Conservation (phyloP, 1,140 invertebrate species). For the Leptopilina boulardi region DNA sequence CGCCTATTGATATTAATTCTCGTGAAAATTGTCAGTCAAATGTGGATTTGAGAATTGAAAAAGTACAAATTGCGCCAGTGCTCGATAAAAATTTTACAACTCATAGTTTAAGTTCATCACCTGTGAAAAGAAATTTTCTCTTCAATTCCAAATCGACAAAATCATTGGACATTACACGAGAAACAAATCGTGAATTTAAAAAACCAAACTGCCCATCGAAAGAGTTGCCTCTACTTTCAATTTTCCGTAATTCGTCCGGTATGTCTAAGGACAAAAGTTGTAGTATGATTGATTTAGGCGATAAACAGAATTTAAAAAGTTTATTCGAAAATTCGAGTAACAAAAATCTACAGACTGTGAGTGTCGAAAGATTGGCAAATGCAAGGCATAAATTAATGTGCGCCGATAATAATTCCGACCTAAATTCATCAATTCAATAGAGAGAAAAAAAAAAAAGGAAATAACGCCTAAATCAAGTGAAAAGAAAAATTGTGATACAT, state of each 20-base stretch:
- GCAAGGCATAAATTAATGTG: slow-evolving; percentile 63
- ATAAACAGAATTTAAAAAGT: slow-evolving; percentile 60
- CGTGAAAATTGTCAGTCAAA: no score
- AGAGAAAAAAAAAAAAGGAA: slow-evolving; percentile 49
- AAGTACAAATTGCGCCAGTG: slow-evolving; percentile 48
- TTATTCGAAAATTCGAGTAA: slow-evolving; percentile 60
- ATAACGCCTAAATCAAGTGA: slow-evolving; percentile 46
- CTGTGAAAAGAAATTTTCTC: slow-evolving; percentile 50
- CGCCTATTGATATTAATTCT: neutral
- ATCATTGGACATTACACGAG: slow-evolving; percentile 40
- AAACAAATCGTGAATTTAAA: neutral
- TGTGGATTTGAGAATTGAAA: slow-evolving; percentile 34
- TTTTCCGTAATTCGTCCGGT: slow-evolving; percentile 54
- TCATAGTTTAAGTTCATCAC: slow-evolving; percentile 61
- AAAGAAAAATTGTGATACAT: slow-evolving; percentile 9
- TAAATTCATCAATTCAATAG: slow-evolving; percentile 41
- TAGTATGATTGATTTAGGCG: slow-evolving; percentile 67
- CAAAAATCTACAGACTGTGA: slow-evolving; percentile 63
- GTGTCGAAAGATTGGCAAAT: slow-evolving; percentile 63
- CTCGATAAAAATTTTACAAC: slow-evolving; percentile 32
- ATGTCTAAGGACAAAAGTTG: slow-evolving; percentile 62
- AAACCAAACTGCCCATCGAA: slow-evolving; percentile 47
- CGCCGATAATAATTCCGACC: slow-evolving; percentile 47
- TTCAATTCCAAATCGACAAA: slow-evolving; percentile 42
- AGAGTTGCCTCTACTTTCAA: slow-evolving; percentile 67